These are phyloP conservation scores for Drosophila guanche DNA, from an alignment of 1,140 invertebrate genomes.

Conservation along the genomic window DNA sequence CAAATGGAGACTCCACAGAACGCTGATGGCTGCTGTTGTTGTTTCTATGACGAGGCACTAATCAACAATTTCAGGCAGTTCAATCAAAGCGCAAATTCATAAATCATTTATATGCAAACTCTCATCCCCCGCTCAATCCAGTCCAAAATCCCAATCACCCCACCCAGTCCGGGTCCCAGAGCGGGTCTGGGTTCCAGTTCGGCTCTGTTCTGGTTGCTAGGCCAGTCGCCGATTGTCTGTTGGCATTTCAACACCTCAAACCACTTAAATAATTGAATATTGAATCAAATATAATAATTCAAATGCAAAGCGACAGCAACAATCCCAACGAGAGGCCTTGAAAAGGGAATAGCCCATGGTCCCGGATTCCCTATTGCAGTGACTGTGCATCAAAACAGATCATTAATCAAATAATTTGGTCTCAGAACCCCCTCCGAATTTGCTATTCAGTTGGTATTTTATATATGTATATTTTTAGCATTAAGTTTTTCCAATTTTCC, in stretches of 20 bases:
- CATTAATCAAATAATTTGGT: constrained; percentile 76
- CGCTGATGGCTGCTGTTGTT: constrained; percentile 35
- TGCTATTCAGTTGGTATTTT: constrained; percentile 39
- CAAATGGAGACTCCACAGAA: constrained; percentile 11
- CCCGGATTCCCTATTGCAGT: constrained; percentile 21
- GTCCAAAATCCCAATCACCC: not conserved
- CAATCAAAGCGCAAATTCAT: constrained; percentile 78
- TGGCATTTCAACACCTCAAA: constrained; percentile 78
- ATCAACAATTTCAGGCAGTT: constrained; percentile 77
- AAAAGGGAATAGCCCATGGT: constrained; percentile 51
- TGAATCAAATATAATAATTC: constrained; percentile 82
- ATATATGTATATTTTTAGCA: constrained; percentile 68
- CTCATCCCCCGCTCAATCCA: constrained; percentile 20
- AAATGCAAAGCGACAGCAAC: constrained; percentile 68
- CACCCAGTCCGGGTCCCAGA: constrained; percentile 12
- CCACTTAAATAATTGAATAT: constrained; percentile 81
- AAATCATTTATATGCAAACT: constrained; percentile 80
- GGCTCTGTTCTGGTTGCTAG: constrained; percentile 12
- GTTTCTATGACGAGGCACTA: constrained; percentile 70
- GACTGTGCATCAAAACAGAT: constrained; percentile 50
- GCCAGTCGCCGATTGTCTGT: constrained; percentile 48
- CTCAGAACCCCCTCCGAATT: constrained; percentile 26
- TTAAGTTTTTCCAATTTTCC: constrained; percentile 50
- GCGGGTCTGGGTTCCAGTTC: constrained; percentile 8
- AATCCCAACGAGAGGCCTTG: constrained; percentile 36